Evolutionary conservation across 2,113 vertebrate species (phyloP).

Genomic region (Cacatua alba): DNA sequence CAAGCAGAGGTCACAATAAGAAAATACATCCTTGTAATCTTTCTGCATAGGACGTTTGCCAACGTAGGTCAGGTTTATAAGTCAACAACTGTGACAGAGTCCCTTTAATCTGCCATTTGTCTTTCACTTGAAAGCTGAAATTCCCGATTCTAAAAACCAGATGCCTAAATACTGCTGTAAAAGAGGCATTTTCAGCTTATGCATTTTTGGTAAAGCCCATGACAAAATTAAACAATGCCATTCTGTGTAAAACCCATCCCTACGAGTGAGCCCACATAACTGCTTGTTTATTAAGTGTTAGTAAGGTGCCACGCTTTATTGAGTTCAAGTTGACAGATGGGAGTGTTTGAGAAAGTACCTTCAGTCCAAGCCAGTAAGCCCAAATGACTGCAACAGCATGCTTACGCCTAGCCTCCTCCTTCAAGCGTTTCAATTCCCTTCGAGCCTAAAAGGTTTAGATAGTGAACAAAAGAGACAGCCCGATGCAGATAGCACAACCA

Average conservation of each 20-base stretch:
- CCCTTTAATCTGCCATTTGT: not conserved
- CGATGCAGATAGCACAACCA: slow-evolving; percentile 70
- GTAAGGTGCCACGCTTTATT: slow-evolving; percentile 54
- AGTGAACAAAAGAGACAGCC: slow-evolving; percentile 79
- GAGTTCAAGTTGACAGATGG: slow-evolving; percentile 35
- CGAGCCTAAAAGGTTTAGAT: slow-evolving; percentile 92
- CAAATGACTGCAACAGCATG: slow-evolving; percentile 99
- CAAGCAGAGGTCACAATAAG: slow-evolving; percentile 3
- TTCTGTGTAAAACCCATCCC: slow-evolving; percentile 3
- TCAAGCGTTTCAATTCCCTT: slow-evolving; percentile 96
- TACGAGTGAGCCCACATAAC: not conserved
- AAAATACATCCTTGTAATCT: slow-evolving; percentile 36
- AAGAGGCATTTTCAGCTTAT: not conserved
- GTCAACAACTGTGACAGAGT: not conserved
- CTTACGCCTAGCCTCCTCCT: slow-evolving; percentile 97
- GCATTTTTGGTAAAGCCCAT: not conserved
- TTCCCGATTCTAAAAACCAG: not conserved
- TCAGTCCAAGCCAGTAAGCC: slow-evolving; percentile 99
- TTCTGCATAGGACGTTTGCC: not conserved
- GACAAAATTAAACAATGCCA: not conserved
- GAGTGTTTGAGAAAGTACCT: slow-evolving; percentile 84
- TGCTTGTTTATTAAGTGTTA: slow-evolving; percentile 54
- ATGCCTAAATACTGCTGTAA: not conserved
- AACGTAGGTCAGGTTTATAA: not conserved
- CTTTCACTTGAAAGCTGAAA: not conserved